phyloP scores from a whole-genome alignment of 2,888 invertebrate genomes.

The Drosophila meridionalis region DNA sequence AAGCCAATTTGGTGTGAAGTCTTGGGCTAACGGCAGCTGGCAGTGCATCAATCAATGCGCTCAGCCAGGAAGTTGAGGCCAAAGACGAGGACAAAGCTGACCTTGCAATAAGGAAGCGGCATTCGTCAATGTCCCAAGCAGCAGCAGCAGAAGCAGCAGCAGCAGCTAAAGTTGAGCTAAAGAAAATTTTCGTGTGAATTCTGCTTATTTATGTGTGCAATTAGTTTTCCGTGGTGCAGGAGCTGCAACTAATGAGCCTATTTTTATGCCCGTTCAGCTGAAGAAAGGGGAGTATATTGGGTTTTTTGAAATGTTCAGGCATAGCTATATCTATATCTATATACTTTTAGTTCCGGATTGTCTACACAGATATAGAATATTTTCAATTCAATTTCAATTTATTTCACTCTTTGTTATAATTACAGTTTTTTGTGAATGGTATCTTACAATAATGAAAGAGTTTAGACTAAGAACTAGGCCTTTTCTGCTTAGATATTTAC shows the following conservation, averaged over 20 bases:
- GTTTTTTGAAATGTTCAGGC: no score
- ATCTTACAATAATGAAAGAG: no score
- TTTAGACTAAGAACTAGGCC: no score
- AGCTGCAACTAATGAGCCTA: constrained; percentile 47
- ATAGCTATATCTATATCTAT: no score
- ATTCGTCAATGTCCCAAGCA: constrained; percentile 73
- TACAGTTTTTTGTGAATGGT: no score
- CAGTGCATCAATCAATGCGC: constrained; percentile 77
- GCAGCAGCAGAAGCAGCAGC: constrained; percentile 22
- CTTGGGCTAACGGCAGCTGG: constrained; percentile 73
- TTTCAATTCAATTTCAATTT: no score
- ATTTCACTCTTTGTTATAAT: no score
- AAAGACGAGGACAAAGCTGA: constrained; percentile 54
- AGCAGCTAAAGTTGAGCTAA: constrained; percentile 24
- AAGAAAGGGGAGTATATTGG: background rate
- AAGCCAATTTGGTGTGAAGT: constrained; percentile 78
- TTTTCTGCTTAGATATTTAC: no score
- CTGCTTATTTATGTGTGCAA: constrained; percentile 67
- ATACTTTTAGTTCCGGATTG: no score
- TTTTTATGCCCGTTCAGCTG: constrained; percentile 7
- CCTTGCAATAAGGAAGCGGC: constrained; percentile 78
- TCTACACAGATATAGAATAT: no score
- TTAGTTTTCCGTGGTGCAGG: constrained; percentile 49
- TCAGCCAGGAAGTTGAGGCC: constrained; percentile 10
- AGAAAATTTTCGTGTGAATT: constrained; percentile 59